These are phyloP conservation scores for Progne subis DNA, from an alignment of 2,113 vertebrate species.

Conservation along the genomic window DNA sequence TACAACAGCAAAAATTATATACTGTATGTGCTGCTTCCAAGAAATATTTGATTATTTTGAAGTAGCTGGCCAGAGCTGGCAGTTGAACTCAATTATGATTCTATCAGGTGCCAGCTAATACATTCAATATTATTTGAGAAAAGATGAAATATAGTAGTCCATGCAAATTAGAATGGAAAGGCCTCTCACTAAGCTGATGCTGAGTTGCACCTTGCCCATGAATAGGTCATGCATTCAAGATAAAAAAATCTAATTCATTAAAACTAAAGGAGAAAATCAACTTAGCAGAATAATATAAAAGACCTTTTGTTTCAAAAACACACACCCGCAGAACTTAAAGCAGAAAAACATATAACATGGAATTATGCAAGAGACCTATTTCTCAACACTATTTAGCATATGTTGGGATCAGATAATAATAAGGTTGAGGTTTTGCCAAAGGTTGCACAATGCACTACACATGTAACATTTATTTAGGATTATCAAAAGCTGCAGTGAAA, in stretches of 20 bases:
- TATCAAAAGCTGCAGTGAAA: background rate
- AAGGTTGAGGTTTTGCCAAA: background rate
- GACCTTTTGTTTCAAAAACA: background rate
- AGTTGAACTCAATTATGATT: slow-evolving; percentile 33
- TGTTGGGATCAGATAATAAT: background rate
- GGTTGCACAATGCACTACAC: background rate
- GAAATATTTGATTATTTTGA: background rate
- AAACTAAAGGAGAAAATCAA: background rate
- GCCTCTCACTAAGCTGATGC: background rate
- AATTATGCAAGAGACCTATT: background rate
- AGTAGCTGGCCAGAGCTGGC: background rate
- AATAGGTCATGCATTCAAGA: background rate
- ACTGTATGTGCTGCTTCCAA: background rate
- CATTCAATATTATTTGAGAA: background rate
- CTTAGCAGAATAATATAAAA: background rate
- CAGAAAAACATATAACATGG: background rate
- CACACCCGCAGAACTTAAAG: background rate
- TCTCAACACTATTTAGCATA: background rate
- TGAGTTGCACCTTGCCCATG: background rate
- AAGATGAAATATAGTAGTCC: background rate
- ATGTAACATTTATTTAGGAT: background rate
- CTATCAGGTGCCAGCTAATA: background rate
- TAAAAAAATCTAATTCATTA: background rate
- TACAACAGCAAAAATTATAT: background rate
- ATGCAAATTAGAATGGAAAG: slow-evolving; percentile 4